A percentile compares a stretch with the other conserved stretches of the same genome.
Conservation (phyloP, 2,113 vertebrate species). For the Polypterus senegalus region DNA sequence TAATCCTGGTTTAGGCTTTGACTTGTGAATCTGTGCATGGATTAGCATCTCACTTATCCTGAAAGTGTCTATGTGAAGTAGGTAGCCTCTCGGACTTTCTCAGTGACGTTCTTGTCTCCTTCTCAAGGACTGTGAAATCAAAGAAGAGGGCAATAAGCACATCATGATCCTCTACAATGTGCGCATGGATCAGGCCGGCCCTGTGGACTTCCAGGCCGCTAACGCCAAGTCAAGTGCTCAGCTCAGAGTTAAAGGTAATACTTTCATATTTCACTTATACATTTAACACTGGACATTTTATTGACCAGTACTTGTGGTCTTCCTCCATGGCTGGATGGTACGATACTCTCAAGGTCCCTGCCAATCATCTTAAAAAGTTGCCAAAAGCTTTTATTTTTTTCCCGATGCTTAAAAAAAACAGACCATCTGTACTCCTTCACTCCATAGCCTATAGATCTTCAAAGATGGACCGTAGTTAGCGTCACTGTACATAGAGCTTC, state of each 20-base stretch:
- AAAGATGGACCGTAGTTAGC: no score
- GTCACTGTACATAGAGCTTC: no score
- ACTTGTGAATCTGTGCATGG: not conserved
- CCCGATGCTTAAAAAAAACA: no score
- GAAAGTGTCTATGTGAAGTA: no score
- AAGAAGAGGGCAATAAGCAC: conserved; percentile 78
- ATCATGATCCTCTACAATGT: conserved; percentile 77
- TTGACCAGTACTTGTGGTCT: no score
- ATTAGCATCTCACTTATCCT: not conserved
- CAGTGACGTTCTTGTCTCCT: conserved; percentile 6
- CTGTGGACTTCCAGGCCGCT: conserved; percentile 82
- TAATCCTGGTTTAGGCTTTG: not conserved
- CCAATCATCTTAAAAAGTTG: no score
- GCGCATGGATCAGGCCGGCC: conserved; percentile 72
- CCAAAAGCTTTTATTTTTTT: no score
- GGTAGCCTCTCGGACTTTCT: not conserved
- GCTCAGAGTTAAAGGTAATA: conserved; percentile 86
- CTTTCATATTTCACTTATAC: not conserved
- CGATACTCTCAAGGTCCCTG: no score
- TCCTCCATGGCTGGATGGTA: no score
- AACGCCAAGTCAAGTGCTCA: conserved; percentile 87
- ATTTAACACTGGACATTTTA: no score
- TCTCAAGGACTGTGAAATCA: conserved; percentile 84
- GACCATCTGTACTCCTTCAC: no score
- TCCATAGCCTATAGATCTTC: no score